These are phyloP conservation scores for Galeopsomyia nigrocyanea DNA, from an alignment of 2,888 invertebrate genomes.

Conservation along the genomic window DNA sequence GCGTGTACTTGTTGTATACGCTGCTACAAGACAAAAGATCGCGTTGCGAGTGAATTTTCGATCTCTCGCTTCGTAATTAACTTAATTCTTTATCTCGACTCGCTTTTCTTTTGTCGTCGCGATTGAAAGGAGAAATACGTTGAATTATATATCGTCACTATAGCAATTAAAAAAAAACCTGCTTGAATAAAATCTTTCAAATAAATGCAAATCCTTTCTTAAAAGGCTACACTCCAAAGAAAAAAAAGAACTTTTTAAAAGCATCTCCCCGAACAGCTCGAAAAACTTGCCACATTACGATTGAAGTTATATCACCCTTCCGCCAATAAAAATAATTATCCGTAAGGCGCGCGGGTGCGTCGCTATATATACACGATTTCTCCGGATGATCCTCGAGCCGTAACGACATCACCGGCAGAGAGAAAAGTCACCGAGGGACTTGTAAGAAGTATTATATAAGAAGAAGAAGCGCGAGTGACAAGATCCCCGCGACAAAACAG, in stretches of 20 bases:
- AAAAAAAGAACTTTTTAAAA: too few species aligned
- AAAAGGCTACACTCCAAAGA: too few species aligned
- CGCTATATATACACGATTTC: too few species aligned
- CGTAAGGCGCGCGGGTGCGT: neutral
- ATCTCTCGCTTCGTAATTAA: neutral
- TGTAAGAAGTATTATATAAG: conserved; percentile 38
- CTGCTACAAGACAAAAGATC: conserved; percentile 7
- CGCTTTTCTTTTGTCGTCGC: neutral
- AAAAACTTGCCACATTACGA: neutral
- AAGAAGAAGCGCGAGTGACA: conserved; percentile 46
- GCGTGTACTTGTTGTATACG: neutral
- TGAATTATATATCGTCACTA: neutral
- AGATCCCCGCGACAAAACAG: conserved; percentile 57
- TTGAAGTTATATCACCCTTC: neutral
- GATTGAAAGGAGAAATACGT: neutral
- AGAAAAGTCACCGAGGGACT: conserved; percentile 48
- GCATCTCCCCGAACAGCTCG: too few species aligned
- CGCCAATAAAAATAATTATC: conserved; percentile 34
- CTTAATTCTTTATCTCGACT: neutral
- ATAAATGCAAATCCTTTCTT: neutral
- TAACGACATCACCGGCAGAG: too few species aligned
- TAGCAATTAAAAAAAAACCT: neutral
- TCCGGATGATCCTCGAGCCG: too few species aligned
- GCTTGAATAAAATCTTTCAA: neutral
- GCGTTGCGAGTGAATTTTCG: neutral